phyloP scores from a whole-genome alignment of 2,888 invertebrate species.

The Abrostola triplasia region DNA sequence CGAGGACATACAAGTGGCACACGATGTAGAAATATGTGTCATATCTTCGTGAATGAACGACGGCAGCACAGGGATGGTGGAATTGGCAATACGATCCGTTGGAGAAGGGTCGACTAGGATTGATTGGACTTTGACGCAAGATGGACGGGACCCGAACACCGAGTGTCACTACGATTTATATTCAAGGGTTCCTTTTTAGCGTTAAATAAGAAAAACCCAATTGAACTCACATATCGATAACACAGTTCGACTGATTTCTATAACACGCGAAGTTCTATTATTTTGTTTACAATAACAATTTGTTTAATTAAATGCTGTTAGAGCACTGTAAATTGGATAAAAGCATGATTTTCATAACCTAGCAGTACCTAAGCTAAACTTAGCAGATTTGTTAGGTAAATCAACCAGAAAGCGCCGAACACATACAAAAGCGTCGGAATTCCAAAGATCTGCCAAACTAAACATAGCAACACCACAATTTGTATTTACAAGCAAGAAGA shows the following conservation, averaged over 20 bases:
- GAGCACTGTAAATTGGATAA: no score
- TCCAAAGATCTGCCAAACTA: conserved; percentile 58
- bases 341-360: no score
- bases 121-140: conserved; percentile 27
- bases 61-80: conserved; percentile 13
- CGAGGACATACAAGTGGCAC: conserved; percentile 26
- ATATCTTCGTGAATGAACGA: conserved; percentile 16
- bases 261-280: neutral
- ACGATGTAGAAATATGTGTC: conserved; percentile 18
- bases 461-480: conserved; percentile 54
- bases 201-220: neutral
- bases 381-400: conserved; percentile 11
- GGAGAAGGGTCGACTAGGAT: conserved; percentile 44
- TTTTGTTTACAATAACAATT: neutral
- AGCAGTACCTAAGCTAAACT: conserved; percentile 8
- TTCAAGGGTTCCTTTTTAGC: conserved; percentile 17
- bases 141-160: conserved; percentile 18
- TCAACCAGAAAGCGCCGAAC: conserved; percentile 28
- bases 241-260: neutral
- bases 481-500: conserved; percentile 29
- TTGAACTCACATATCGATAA: neutral
- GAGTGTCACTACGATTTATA: conserved; percentile 23
- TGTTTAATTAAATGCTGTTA: no score
- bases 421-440: conserved; percentile 60
- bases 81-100: conserved; percentile 19